Base-by-base conservation (phyloP, 2,113 vertebrate species). In the Nettapus auritus region DNA sequence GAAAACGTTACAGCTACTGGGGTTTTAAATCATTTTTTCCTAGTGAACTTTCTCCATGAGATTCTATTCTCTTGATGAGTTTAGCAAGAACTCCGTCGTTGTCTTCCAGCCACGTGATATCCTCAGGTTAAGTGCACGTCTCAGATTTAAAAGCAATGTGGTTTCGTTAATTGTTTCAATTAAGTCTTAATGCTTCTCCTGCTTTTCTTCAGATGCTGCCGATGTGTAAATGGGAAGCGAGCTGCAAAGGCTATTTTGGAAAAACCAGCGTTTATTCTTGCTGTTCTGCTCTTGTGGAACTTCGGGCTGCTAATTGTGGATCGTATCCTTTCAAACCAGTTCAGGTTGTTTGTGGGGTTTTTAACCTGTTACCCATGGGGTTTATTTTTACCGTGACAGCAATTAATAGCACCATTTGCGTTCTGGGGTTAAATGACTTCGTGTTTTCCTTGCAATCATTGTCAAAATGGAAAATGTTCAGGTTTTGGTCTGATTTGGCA, bases 221-320 rank as follows among this genome's bases (percentile, higher is more conserved):
- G 96, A 85, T 99, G 98, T 40, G 93, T 99, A 63, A 97, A 95
- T 91, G 97, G 97, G 13, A 98, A 97, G 79, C 98, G 98, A 94
- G 93, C 97, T 15, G 81, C 97, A n/a, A 98, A 97, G 93, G 98
- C 99, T 31, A 52, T 98, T 33, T 79, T 98, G 81, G 98, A 94
- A 76, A 98, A 97, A 56, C 99, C 99, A 7, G 89, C 97, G 8
- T 99, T 99, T 86, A 95, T 99, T 94, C 97, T 99, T 36, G 98
- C 99, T 0, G 98, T 98, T 13, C 98, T 99, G 76, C 98, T 99
- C 31, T 92, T 99, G 56, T 99, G 99, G 98, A 99, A 99, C 97
- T 99, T 99, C 26, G 99, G 99, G 23, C 97, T 99, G 77, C 96
- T 99, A 81, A 96, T 99, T 89, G 98, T 99, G 75, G 99, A 99